Percentiles rank a stretch among this genome's conserved stretches.
Conservation (phyloP, 2,888 invertebrate genomes). For the Sipha maydis region DNA sequence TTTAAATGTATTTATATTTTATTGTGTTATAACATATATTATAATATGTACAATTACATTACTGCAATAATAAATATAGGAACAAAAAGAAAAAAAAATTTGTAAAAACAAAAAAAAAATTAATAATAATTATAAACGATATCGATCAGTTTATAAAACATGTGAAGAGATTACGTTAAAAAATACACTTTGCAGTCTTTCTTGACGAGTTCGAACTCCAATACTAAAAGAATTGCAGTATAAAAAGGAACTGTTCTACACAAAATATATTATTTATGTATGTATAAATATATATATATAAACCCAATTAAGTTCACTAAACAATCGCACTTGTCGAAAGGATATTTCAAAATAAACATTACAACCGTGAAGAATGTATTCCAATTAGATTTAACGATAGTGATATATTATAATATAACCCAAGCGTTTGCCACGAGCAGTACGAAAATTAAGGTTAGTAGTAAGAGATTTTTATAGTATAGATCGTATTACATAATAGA, state of each 20-base stretch:
- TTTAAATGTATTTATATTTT: slow-evolving; percentile 23
- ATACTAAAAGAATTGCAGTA: slow-evolving; percentile 44
- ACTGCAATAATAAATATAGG: slow-evolving; percentile 58
- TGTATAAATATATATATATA: neutral
- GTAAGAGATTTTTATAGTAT: neutral
- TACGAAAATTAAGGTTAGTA: neutral
- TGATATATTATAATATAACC: neutral
- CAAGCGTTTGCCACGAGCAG: neutral
- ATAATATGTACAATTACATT: slow-evolving; percentile 30
- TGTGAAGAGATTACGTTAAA: slow-evolving; percentile 48
- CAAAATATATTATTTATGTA: slow-evolving; percentile 4
- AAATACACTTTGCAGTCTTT: slow-evolving; percentile 53
- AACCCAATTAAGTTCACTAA: neutral
- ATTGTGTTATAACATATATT: slow-evolving; percentile 25
- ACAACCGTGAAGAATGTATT: neutral
- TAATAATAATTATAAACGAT: slow-evolving; percentile 39
- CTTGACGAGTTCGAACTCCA: slow-evolving; percentile 47
- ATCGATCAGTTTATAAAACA: slow-evolving; percentile 38
- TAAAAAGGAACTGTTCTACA: slow-evolving; percentile 53
- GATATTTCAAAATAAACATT: neutral
- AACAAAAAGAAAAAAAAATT: slow-evolving; percentile 54
- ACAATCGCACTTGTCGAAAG: neutral
- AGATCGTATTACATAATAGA: neutral
- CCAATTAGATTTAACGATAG: neutral
- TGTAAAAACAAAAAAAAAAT: slow-evolving; percentile 41